Base-by-base conservation (phyloP, 2,797 vertebrate species). In the Urophycis tenuis region DNA sequence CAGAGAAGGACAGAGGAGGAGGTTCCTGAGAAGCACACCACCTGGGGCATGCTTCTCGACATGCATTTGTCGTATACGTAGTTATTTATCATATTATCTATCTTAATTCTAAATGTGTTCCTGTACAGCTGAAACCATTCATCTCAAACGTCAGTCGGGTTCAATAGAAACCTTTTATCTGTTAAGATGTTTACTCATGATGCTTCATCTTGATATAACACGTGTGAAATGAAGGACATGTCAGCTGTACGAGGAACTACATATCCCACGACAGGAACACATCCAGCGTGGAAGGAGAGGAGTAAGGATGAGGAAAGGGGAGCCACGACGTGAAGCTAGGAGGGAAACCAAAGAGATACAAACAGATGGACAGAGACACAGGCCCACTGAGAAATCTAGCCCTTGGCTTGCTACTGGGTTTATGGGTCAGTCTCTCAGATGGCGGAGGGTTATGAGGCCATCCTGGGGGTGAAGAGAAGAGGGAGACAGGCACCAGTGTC, bases 341-440 rank as follows among this genome's bases (percentile, higher is more conserved):
- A n/a, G 92, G 86, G 93, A 94, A 96, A 94, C 94, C 96, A 93
- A 96, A 94, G 93, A 95, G 94, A 96, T 99, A 99, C 98, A 98
- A 97, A 99, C 98, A 99, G 97, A 99, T 99, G 95, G 98, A 98
- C 93, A 99, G 96, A 98, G 98, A 98, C 95, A 99, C 96, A 94
- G 98, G 97, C 96, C 98, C 98, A 97, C 95, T 99, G 96, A 99
- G 97, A 96, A 99, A 99, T 99, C 98, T 95, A 95, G 98, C 95
- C 92, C 97, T 95, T 90, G 97, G 95, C 96, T 99, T 99, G 96
- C 95, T 97, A 96, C 95, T 97, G 92, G 96, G 97, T 94, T 98
- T 99, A 96, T 97, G 95, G 94, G 96, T 95, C 93, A 96, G 95
- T 95, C 95, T 96, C 94, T 99, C 96, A 92, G 97, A 92, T 85